These are phyloP conservation scores for Melangyna quadrimaculata DNA, from an alignment of 2,888 invertebrate genomes.

Conservation along the genomic window DNA sequence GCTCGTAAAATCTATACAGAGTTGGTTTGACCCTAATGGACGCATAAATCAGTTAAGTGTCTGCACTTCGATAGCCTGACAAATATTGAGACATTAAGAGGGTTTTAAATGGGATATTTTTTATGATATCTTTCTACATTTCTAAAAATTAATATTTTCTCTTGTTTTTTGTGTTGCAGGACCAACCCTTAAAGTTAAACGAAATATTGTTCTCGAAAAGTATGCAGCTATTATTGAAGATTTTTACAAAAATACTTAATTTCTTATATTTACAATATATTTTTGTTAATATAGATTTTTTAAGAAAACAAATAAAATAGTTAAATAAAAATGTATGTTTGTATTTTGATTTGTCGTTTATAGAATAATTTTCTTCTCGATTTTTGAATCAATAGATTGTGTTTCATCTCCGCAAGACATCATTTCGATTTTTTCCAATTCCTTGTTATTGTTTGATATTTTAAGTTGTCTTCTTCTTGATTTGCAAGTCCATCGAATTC, in stretches of 20 bases:
- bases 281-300: background rate
- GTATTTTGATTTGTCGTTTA: background rate
- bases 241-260: slow-evolving; percentile 32
- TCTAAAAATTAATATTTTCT: background rate
- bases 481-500: background rate
- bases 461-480: background rate
- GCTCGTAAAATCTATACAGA: background rate
- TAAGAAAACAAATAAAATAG: background rate
- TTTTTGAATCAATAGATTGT: slow-evolving; percentile 12
- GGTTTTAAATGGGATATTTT: background rate
- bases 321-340: background rate
- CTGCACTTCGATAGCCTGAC: background rate
- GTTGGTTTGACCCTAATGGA: slow-evolving; percentile 22
- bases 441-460: background rate
- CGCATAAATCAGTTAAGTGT: slow-evolving; percentile 19
- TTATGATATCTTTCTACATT: background rate
- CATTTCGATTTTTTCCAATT: slow-evolving; percentile 52
- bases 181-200: slow-evolving; percentile 92
- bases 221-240: slow-evolving; percentile 89
- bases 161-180: slow-evolving; percentile 80
- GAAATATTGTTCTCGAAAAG: slow-evolving; percentile 88
- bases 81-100: background rate
- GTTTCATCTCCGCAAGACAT: slow-evolving; percentile 40
- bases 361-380: background rate
- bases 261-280: background rate